A percentile compares a stretch with the other conserved stretches of the same genome.
These are phyloP conservation scores for Burhinus bistriatus DNA, from an alignment of 2,113 vertebrate genomes.

Conservation along the genomic window DNA sequence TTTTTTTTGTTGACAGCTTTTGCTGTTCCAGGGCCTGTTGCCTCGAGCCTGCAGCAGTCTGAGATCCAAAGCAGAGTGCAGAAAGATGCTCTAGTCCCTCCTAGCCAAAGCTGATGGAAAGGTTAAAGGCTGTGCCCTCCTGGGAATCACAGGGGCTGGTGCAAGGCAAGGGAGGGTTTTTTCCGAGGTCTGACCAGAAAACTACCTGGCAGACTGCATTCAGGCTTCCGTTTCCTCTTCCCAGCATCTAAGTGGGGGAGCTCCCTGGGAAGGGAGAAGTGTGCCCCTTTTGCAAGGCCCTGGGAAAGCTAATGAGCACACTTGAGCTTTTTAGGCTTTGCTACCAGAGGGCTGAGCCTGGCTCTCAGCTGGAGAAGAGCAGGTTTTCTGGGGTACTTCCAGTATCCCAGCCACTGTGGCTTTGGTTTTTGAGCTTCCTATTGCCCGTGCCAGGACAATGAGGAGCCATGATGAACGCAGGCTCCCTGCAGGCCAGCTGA, in stretches of 20 bases:
- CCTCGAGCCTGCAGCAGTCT: neutral
- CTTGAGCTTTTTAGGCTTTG: neutral
- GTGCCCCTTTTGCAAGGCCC: neutral
- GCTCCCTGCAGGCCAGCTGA: neutral
- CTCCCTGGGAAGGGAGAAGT: neutral
- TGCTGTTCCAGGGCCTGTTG: neutral
- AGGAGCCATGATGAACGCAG: fast-evolving
- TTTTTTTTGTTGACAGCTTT: neutral
- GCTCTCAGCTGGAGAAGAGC: neutral
- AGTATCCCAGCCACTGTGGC: neutral
- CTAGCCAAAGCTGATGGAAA: neutral
- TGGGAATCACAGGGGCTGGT: neutral
- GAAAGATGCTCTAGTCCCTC: neutral
- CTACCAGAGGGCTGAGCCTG: neutral
- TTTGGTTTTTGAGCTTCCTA: neutral
- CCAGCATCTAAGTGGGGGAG: neutral
- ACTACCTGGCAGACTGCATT: neutral
- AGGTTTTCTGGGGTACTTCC: neutral
- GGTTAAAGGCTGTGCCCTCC: neutral
- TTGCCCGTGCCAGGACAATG: neutral
- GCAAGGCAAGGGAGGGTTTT: neutral
- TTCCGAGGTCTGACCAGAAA: neutral
- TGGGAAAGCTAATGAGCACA: neutral
- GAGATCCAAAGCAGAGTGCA: neutral
- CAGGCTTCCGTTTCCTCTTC: neutral